Evolutionary conservation across 2,888 invertebrate species (phyloP).

Genomic region (Merodon equestris): DNA sequence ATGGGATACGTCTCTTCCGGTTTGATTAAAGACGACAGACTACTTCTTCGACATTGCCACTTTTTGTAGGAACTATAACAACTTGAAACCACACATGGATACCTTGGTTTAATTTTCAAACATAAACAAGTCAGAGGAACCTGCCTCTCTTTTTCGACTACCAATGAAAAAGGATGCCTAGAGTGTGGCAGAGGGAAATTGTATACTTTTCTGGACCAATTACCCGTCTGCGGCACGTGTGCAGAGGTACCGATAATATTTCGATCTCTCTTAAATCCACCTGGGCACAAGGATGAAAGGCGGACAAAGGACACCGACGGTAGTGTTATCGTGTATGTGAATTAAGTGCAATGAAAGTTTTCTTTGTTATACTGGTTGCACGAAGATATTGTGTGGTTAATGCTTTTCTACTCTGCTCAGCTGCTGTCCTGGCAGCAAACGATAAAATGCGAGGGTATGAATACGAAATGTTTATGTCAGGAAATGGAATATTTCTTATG

Average conservation of each 20-base stretch:
- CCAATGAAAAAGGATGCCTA: neutral
- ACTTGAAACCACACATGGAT: too few species aligned
- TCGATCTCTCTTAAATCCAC: slow-evolving; percentile 42
- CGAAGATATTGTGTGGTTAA: too few species aligned
- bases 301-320: neutral
- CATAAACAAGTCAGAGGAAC: neutral
- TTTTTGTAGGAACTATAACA: too few species aligned
- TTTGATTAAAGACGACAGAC: slow-evolving; percentile 9
- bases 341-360: too few species aligned
- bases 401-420: too few species aligned
- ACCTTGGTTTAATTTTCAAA: neutral
- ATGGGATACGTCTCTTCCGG: slow-evolving; percentile 3
- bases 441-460: too few species aligned
- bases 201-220: slow-evolving; percentile 24
- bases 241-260: slow-evolving; percentile 43
- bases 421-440: too few species aligned
- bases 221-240: slow-evolving; percentile 30
- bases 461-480: too few species aligned
- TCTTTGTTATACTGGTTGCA: too few species aligned
- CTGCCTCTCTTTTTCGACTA: neutral
- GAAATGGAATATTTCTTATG: too few species aligned
- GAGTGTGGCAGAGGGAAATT: neutral
- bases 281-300: slow-evolving; percentile 21
- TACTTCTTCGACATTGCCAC: too few species aligned
- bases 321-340: neutral